Conservation (phyloP, 2,797 vertebrate genomes). For the Takifugu rubripes region DNA sequence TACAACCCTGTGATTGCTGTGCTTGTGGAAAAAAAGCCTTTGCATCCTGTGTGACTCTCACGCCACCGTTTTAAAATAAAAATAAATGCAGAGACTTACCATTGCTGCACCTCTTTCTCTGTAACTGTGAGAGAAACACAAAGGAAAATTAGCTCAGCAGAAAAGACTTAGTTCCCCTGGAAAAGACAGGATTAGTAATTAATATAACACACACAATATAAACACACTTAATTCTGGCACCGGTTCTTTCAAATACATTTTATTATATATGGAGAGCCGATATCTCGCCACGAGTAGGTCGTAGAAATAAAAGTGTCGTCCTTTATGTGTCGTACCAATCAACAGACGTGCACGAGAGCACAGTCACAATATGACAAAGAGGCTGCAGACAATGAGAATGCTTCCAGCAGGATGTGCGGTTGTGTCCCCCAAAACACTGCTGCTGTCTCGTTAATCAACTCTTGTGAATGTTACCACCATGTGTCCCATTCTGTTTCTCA, state of each 20-base stretch:
- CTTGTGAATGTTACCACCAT: constrained; percentile 8
- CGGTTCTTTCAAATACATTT: background rate
- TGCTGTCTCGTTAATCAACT: constrained; percentile 46
- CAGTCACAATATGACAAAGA: constrained; percentile 36
- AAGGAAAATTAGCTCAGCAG: constrained; percentile 37
- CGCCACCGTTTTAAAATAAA: constrained; percentile 24
- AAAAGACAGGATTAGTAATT: background rate
- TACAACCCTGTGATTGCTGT: background rate
- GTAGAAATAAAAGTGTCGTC: no score
- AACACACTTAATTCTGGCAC: background rate
- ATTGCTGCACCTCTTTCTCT: constrained; percentile 76
- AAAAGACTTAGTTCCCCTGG: constrained; percentile 22
- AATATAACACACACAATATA: no score
- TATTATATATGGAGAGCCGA: no score
- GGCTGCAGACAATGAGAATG: constrained; percentile 22
- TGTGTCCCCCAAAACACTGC: constrained; percentile 44
- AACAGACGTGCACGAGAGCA: background rate
- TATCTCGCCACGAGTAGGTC: no score
- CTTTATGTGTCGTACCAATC: no score
- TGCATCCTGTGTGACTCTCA: background rate
- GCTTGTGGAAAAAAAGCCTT: background rate
- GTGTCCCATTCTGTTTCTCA: constrained; percentile 40
- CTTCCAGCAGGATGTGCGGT: constrained; percentile 42
- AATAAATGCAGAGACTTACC: constrained; percentile 64
- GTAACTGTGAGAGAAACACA: constrained; percentile 71